Conservation (phyloP, 2,797 vertebrate species). For the Clarias pachynema region DNA sequence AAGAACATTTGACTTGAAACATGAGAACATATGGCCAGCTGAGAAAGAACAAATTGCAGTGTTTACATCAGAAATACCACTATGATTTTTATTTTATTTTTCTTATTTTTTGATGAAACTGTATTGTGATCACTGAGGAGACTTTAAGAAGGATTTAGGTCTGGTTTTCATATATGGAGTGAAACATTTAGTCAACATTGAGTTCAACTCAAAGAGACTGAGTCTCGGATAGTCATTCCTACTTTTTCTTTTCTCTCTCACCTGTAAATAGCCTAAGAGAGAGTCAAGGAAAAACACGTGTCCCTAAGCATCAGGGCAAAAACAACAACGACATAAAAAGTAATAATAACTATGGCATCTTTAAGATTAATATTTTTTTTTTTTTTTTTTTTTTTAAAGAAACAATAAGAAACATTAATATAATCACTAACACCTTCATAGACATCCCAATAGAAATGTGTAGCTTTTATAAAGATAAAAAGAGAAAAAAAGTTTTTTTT, state of each 20-base stretch:
- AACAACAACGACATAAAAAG: conserved; percentile 47
- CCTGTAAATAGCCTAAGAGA: conserved; percentile 29
- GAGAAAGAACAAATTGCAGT: conserved; percentile 60
- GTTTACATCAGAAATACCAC: conserved; percentile 70
- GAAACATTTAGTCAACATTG: background rate
- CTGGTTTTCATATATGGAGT: conserved; percentile 29
- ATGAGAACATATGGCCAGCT: conserved; percentile 48
- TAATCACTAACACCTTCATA: conserved; percentile 81
- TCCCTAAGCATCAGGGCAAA: conserved; percentile 57
- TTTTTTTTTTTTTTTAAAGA: conserved; percentile 44
- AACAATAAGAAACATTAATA: conserved; percentile 64
- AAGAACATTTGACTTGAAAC: conserved; percentile 26
- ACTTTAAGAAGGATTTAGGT: conserved; percentile 8
- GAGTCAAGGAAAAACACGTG: conserved; percentile 44
- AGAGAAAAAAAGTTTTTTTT: conserved; percentile 36
- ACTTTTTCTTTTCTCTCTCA: conserved; percentile 8
- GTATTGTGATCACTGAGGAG: conserved; percentile 3
- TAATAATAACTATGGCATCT: conserved; percentile 60
- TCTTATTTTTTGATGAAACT: conserved; percentile 22
- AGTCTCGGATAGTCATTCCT: conserved; percentile 29
- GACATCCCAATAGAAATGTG: conserved; percentile 84
- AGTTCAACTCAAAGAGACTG: conserved; percentile 8
- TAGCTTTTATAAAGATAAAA: conserved; percentile 80
- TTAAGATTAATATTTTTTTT: conserved; percentile 69
- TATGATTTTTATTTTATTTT: conserved; percentile 23